Conservation (phyloP, 2,797 vertebrate genomes). For the Synanceia verrucosa region DNA sequence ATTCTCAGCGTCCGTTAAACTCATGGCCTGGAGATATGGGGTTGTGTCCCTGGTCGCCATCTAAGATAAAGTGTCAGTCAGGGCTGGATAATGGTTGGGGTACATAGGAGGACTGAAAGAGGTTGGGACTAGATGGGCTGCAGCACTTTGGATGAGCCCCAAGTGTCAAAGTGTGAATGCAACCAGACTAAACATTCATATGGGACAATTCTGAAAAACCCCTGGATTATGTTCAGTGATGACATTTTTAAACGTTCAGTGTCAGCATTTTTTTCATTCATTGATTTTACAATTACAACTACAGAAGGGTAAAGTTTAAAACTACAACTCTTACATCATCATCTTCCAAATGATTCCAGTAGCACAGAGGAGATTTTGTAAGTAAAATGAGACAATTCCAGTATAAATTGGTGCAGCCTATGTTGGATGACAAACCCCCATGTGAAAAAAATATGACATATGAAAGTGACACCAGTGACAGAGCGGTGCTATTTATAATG, state of each 20-base stretch:
- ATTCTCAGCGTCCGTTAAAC: not conserved
- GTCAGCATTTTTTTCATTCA: constrained; percentile 2
- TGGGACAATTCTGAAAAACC: constrained; percentile 10
- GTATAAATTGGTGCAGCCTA: not conserved
- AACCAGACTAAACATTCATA: constrained; percentile 47
- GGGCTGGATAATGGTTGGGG: not conserved
- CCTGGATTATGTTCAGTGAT: constrained; percentile 35
- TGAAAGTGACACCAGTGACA: not conserved
- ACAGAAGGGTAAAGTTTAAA: not conserved
- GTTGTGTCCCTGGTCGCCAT: not conserved
- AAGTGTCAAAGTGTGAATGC: constrained; percentile 30
- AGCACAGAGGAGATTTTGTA: not conserved
- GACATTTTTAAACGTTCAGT: constrained; percentile 16
- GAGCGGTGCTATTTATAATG: not conserved
- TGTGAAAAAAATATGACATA: too few species aligned
- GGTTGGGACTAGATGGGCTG: constrained; percentile 5
- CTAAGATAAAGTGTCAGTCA: not conserved
- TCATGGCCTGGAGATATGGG: not conserved
- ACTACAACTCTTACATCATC: not conserved
- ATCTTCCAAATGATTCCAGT: not conserved
- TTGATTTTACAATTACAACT: not conserved
- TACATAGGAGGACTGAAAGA: constrained; percentile 13
- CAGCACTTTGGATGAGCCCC: constrained; percentile 43
- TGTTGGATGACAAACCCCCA: too few species aligned
- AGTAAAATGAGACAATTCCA: not conserved